phyloP scores from a whole-genome alignment of 1,140 invertebrate species.

The Latrodectus geometricus region DNA sequence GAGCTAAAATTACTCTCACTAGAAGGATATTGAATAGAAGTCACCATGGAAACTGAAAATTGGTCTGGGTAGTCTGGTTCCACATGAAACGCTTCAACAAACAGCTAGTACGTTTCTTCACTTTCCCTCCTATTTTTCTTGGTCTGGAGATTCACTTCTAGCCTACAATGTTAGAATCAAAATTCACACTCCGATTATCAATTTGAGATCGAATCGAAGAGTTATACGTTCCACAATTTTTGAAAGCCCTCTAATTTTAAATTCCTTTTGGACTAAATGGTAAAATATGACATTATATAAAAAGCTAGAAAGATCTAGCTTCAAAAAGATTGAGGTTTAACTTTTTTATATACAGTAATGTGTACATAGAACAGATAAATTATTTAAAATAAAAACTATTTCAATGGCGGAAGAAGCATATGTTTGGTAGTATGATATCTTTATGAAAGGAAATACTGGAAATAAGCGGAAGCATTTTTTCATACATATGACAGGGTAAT shows the following conservation, averaged over 20 bases:
- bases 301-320: too few species aligned
- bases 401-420: too few species aligned
- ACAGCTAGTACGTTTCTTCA: slow-evolving; percentile 10
- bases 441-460: too few species aligned
- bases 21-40: slow-evolving; percentile 28
- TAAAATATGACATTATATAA: neutral
- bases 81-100: slow-evolving; percentile 5
- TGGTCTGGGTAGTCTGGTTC: slow-evolving; percentile 22
- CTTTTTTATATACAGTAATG: too few species aligned
- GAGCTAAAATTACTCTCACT: slow-evolving; percentile 25
- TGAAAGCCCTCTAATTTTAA: neutral
- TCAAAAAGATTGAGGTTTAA: too few species aligned
- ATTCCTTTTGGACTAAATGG: neutral
- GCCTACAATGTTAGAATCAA: too few species aligned
- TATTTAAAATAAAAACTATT: too few species aligned
- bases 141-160: too few species aligned
- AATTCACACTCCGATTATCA: neutral
- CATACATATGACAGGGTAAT: too few species aligned
- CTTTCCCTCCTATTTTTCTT: neutral
- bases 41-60: slow-evolving; percentile 24
- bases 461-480: too few species aligned
- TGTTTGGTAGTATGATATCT: too few species aligned
- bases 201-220: neutral
- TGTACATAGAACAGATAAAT: too few species aligned
- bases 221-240: neutral